Evolutionary conservation across 2,797 vertebrate genomes (phyloP), one percentile per base, ranked within the genome.

Genomic region (Avahi laniger): DNA sequence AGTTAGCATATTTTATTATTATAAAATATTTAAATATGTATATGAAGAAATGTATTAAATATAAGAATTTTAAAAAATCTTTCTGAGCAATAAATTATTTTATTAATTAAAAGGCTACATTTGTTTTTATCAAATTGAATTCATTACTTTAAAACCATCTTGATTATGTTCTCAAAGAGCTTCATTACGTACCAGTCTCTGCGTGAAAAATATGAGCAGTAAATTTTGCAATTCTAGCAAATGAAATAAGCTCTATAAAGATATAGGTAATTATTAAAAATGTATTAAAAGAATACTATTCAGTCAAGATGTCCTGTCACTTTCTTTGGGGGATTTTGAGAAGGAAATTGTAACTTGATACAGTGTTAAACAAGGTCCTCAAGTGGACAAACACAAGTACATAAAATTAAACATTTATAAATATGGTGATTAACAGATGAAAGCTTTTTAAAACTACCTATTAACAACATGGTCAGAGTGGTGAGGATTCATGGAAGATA

Each of bases 41-140:
- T 9, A 87, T 14, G 18, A 65, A 84, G 30, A 70, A 57, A 80
- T 65, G 1, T 50, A 6, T 54, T 67, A 91, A 84, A 86, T 70
- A 18, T 48, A 38, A 89, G 59, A 87, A 93, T 61, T 30, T 83
- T 61, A 1, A 4, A 61, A 81, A 92, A 38, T 17, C 24, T 6
- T 79, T 69, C 26, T 12, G 80, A 92, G 46, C 43, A 69, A 72
- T n/a, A 81, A 83, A 70, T 28, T 17, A 7, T 84, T 65, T 65
- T 33, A 84, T 67, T 57, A 76, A 82, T 22, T 61, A 78, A 67
- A 96, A 88, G 63, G n/a, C n/a, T 43, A 81, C 59, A 76, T 65
- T 84, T 79, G 20, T 70, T 96, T 93, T 89, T 88, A 87, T 41
- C 63, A 65, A 76, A 59, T 14, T 75, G 33, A 92, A 84, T 85